Base-by-base conservation (phyloP, 35 echinoderm and acorn worm species). In the Apostichopus japonicus region DNA sequence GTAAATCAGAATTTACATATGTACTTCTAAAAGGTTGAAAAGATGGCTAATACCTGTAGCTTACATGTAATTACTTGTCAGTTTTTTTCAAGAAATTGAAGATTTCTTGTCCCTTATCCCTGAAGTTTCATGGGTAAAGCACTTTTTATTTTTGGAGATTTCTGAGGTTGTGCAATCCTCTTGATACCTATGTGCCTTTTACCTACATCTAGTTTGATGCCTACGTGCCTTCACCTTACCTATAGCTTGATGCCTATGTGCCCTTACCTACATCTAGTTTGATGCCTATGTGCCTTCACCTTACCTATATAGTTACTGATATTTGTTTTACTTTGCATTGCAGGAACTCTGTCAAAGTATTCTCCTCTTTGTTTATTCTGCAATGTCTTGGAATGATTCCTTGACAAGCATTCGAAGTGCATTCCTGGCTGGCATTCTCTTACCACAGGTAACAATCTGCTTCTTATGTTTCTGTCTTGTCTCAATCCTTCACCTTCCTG, bases 351-450 rank as follows among this genome's bases (percentile, higher is more conserved):
- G 91, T 91, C 89, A 95, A 78, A 95, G 91, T 77, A 87, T 97
- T n/a, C 65, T 95, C 57, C 23, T 95, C 24, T 93, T 79, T 86
- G 79, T 95, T 19, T 97, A 95, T 91, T 90, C 93, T 54, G 93
- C 96, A 19, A 84, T 97, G 65, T 97, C 93, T 24, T 97, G 94
- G 91, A 80, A 82, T 59, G 96, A 97, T 78, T 91, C 93, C 27
- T 77, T 86, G 55, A 83, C 89, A 11, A 95, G 94, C 55, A 93
- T 93, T 54, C 94, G 94, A 76, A 87, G 93, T 59, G 71, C 79
- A 52, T 79, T 80, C 76, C 77, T 97, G 8, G 83, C 90, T 23
- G 82, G 86, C 84, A 58, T 93, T 16, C 73, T 97, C 14, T 55
- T 97, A 16, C 96, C 86, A 71, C 77, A 93, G 96, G 96, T 95